Evolutionary conservation across 2,888 invertebrate species (phyloP), one percentile per base, ranked within the genome.

Genomic region (Acronicta psi): DNA sequence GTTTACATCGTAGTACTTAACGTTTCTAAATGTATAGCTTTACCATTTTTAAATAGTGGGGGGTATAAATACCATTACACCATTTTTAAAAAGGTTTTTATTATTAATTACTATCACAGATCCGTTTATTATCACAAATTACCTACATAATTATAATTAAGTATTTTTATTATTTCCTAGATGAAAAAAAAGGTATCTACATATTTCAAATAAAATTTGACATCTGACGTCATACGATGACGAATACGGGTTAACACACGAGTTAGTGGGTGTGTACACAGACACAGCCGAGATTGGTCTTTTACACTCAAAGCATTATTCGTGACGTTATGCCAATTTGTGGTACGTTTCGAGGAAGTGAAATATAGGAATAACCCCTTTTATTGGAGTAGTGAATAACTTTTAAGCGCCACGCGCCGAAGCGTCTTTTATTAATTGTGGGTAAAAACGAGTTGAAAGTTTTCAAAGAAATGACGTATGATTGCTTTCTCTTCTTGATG

Each of bases 141-240:
- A n/a, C n/a, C n/a, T n/a, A n/a, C n/a, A n/a, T n/a, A n/a, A n/a
- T n/a, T n/a, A n/a, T n/a, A n/a, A n/a, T n/a, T n/a, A n/a, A n/a
- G n/a, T n/a, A n/a, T n/a, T n/a, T n/a, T n/a, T n/a, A n/a, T n/a
- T n/a, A n/a, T n/a, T n/a, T n/a, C n/a, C n/a, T n/a, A n/a, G n/a
- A n/a, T n/a, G n/a, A n/a, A n/a, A n/a, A n/a, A n/a, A n/a, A n/a
- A n/a, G n/a, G n/a, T n/a, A n/a, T n/a, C n/a, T n/a, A n/a, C n/a
- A n/a, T n/a, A 9, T 1, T 29, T 9, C 9, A 9, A 9, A 20
- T 29, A 29, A 29, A 29, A 29, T 29, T 11, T 29, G 3, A 29
- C 29, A 2, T 29, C 11, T 67, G 43, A 46, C 56, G 45, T 67
- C 72, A 71, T 23, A 13, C 2, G 13, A 60, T 55, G 53, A 63